These are phyloP conservation scores for Bombus soroeensis DNA, from an alignment of 1,140 invertebrate genomes.

Conservation along the genomic window DNA sequence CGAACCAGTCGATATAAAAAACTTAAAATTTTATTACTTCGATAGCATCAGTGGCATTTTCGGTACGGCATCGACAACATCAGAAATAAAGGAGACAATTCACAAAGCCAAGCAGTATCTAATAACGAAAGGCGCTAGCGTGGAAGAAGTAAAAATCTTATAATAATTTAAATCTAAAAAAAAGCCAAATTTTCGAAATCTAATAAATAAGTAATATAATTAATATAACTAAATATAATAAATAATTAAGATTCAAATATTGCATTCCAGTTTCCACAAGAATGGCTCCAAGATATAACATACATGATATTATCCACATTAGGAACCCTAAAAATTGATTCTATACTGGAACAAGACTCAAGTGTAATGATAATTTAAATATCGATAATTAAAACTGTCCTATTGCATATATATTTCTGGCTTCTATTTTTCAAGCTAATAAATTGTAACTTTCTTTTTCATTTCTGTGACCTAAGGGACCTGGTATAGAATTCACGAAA, in stretches of 20 bases:
- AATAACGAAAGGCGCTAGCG: conserved; percentile 69
- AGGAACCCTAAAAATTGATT: fast-evolving
- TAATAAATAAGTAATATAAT: too few species aligned
- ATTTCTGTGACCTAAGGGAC: conserved; percentile 74
- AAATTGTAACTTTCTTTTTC: neutral
- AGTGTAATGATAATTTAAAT: too few species aligned
- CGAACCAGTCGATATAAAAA: conserved; percentile 83
- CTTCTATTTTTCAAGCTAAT: neutral
- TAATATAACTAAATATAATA: too few species aligned
- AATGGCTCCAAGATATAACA: neutral
- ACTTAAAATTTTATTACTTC: conserved; percentile 87
- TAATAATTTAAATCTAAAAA: neutral
- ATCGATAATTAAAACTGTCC: too few species aligned
- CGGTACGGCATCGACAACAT: conserved; percentile 80
- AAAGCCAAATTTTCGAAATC: neutral
- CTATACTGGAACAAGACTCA: too few species aligned
- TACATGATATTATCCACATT: conserved; percentile 68
- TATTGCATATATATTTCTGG: too few species aligned
- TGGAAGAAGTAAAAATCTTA: conserved; percentile 71
- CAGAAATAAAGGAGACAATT: conserved; percentile 82
- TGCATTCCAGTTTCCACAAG: conserved; percentile 38
- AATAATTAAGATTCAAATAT: too few species aligned
- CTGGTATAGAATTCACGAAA: conserved; percentile 80
- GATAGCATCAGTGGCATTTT: conserved; percentile 80
- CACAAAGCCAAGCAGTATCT: conserved; percentile 81